Conservation (phyloP, 2,888 invertebrate genomes). For the Hypercompe scribonia region DNA sequence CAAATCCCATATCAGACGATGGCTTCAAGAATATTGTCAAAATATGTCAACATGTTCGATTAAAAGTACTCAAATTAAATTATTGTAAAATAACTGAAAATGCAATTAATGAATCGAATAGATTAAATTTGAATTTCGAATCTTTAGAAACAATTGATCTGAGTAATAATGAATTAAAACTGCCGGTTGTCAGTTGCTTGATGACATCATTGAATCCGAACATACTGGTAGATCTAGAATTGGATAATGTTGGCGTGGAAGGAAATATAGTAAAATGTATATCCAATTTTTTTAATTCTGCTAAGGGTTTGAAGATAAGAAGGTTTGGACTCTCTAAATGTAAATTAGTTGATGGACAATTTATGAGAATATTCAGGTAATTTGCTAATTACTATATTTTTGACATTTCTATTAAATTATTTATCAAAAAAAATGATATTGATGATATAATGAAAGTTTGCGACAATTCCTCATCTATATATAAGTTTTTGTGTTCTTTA, state of each 20-base stretch:
- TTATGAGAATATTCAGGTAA: conserved; percentile 86
- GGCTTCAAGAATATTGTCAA: conserved; percentile 73
- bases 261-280: conserved; percentile 79
- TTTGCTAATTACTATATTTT: conserved; percentile 13
- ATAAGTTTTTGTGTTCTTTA: neutral
- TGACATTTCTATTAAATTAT: neutral
- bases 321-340: conserved; percentile 86
- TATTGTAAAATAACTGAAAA: conserved; percentile 72
- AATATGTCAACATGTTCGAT: conserved; percentile 68
- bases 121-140: conserved; percentile 78
- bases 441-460: no score
- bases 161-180: conserved; percentile 87
- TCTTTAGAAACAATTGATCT: conserved; percentile 87
- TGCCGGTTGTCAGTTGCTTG: conserved; percentile 80
- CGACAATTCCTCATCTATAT: neutral
- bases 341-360: conserved; percentile 87
- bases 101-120: conserved; percentile 63
- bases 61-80: conserved; percentile 74
- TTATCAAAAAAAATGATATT: neutral
- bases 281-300: conserved; percentile 83
- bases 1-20: conserved; percentile 89
- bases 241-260: conserved; percentile 79
- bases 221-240: conserved; percentile 84
- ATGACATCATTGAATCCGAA: conserved; percentile 86
- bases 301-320: conserved; percentile 83